Evolutionary conservation across 2,797 vertebrate genomes (phyloP).

Genomic region (Peromyscus attwateri): DNA sequence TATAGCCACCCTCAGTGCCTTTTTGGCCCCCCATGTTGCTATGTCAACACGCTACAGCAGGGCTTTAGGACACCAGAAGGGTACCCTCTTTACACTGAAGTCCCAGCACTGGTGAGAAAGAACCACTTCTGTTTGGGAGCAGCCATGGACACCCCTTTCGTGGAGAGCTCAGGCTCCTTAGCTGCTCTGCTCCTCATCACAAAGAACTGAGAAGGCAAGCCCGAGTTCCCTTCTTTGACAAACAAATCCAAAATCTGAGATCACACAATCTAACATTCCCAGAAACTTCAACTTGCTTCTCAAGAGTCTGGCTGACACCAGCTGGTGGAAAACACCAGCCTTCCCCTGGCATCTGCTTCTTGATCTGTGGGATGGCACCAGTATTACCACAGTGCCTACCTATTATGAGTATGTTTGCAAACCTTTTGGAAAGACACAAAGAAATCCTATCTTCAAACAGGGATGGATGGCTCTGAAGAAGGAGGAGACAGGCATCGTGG

Average conservation of each 20-base stretch:
- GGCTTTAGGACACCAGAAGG: not conserved
- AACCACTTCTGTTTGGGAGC: not conserved
- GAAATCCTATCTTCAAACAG: not conserved
- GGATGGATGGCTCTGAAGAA: not conserved
- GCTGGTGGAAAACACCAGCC: not conserved
- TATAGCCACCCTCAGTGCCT: not conserved
- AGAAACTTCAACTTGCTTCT: not conserved
- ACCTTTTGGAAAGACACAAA: slow-evolving; percentile 30
- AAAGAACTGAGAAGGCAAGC: not conserved
- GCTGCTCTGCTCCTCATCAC: not conserved
- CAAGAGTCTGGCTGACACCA: not conserved
- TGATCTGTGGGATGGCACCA: slow-evolving; percentile 9
- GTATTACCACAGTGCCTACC: not conserved
- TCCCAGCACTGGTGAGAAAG: not conserved
- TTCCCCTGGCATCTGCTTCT: not conserved
- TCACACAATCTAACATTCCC: slow-evolving; percentile 4
- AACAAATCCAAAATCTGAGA: slow-evolving; percentile 12
- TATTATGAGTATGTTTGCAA: not conserved
- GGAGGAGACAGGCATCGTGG: not conserved
- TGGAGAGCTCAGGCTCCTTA: not conserved
- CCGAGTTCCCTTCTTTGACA: not conserved
- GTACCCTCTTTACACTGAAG: not conserved
- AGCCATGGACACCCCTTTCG: not conserved
- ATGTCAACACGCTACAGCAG: too few relatives aligned
- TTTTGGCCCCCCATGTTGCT: not conserved